Conservation (phyloP, 2,113 vertebrate genomes). For the Hoplias malabaricus region DNA sequence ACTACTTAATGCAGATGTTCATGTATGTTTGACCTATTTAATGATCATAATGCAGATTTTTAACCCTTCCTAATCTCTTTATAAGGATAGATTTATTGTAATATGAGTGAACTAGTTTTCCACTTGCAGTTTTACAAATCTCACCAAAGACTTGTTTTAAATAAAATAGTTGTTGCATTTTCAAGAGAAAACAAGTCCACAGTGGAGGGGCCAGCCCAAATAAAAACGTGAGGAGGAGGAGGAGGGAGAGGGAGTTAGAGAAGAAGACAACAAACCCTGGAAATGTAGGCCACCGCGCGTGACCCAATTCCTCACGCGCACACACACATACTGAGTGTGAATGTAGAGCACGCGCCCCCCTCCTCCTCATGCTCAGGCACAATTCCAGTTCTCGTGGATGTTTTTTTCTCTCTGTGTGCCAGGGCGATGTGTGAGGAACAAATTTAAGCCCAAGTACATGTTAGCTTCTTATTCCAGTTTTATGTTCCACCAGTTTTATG, state of each 20-base stretch:
- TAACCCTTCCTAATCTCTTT: too few species aligned
- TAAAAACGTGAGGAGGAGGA: slow-evolving; percentile 54
- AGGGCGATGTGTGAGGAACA: slow-evolving; percentile 21
- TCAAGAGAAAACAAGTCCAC: too few species aligned
- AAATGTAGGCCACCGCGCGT: slow-evolving; percentile 65
- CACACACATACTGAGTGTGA: slow-evolving; percentile 50
- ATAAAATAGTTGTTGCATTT: too few species aligned
- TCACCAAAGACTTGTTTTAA: too few species aligned
- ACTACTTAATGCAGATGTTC: too few species aligned
- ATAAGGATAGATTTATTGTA: too few species aligned
- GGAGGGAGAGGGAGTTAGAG: background rate
- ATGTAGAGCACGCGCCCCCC: slow-evolving; percentile 53
- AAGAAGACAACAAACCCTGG: slow-evolving; percentile 64
- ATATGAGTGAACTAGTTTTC: too few species aligned
- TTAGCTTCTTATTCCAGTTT: too few species aligned
- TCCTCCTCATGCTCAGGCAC: slow-evolving; percentile 38
- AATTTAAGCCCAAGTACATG: too few species aligned
- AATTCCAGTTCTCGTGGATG: slow-evolving; percentile 43
- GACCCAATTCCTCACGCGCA: slow-evolving; percentile 59
- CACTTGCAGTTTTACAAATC: too few species aligned
- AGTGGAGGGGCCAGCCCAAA: slow-evolving; percentile 55
- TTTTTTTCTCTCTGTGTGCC: slow-evolving; percentile 25
- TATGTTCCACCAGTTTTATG: background rate
- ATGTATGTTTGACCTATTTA: too few species aligned
- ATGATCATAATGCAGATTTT: too few species aligned